A percentile compares a stretch with the other conserved stretches of the same genome.
Conservation (phyloP, 2,797 vertebrate species). For the Arremon aurantiirostris region DNA sequence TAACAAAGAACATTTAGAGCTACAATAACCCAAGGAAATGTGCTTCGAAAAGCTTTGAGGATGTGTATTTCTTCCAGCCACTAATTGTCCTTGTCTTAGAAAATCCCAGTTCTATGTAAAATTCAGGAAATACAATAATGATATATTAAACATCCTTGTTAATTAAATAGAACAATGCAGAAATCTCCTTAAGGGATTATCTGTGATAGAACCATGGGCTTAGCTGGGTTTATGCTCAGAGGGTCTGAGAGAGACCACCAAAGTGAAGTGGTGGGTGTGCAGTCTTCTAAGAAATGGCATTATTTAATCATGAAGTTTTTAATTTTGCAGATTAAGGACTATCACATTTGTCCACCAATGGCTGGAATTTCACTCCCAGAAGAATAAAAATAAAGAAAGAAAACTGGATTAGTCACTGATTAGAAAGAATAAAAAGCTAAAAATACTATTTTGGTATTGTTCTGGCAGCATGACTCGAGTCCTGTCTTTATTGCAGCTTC, state of each 20-base stretch:
- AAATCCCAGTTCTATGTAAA: neutral
- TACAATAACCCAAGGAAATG: neutral
- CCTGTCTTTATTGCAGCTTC: neutral
- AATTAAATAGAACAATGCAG: conserved; percentile 7
- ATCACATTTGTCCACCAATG: neutral
- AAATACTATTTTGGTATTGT: neutral
- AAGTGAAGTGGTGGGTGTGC: neutral
- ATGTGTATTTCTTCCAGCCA: neutral
- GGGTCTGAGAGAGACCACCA: neutral
- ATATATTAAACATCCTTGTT: neutral
- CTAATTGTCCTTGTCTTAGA: neutral
- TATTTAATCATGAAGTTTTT: neutral
- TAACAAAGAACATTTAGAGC: neutral
- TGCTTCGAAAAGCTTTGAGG: neutral
- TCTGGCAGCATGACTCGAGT: neutral
- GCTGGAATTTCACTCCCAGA: neutral
- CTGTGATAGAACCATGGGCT: neutral
- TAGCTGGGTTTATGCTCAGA: neutral
- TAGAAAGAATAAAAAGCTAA: neutral
- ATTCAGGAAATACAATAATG: neutral
- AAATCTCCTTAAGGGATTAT: conserved; percentile 29
- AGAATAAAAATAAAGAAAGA: accelerated
- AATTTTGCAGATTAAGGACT: neutral
- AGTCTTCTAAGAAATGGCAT: neutral
- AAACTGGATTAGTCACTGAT: neutral